A percentile compares a stretch with the other conserved stretches of the same genome.
phyloP scores from a whole-genome alignment of 2,888 invertebrate species.

The Hydropsyche betteni region DNA sequence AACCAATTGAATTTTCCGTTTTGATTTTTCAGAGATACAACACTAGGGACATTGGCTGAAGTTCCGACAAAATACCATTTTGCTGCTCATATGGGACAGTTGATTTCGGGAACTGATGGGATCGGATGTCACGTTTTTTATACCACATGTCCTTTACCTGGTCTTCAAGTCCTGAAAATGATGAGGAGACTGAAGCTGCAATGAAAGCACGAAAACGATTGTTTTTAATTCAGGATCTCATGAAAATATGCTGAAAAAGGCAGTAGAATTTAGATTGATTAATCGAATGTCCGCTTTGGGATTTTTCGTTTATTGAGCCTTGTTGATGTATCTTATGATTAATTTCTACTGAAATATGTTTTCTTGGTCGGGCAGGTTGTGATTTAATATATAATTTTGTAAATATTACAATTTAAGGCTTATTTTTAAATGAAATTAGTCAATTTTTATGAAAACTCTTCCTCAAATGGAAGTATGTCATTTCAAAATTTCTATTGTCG shows the following conservation, averaged over 20 bases:
- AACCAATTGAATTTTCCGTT: neutral
- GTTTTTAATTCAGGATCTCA: constrained; percentile 30
- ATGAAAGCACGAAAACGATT: neutral
- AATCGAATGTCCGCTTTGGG: no score
- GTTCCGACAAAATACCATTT: constrained; percentile 72
- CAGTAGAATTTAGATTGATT: no score
- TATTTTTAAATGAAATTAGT: no score
- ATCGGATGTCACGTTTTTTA: constrained; percentile 75
- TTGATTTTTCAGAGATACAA: constrained; percentile 66
- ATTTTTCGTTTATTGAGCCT: no score
- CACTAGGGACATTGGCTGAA: constrained; percentile 70
- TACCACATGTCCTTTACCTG: constrained; percentile 71
- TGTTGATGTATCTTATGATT: no score
- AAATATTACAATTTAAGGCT: no score
- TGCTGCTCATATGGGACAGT: constrained; percentile 75
- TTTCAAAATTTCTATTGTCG: no score
- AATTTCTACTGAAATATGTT: no score
- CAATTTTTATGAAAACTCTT: no score
- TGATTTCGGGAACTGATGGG: constrained; percentile 72
- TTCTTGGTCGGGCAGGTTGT: no score
- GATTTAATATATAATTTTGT: no score
- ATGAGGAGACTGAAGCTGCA: constrained; percentile 65
- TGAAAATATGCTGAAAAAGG: neutral
- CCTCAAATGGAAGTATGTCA: no score
- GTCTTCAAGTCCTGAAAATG: constrained; percentile 70